These are phyloP conservation scores for Diachrysia chrysitis DNA, from an alignment of 2,888 invertebrate genomes.

Conservation along the genomic window DNA sequence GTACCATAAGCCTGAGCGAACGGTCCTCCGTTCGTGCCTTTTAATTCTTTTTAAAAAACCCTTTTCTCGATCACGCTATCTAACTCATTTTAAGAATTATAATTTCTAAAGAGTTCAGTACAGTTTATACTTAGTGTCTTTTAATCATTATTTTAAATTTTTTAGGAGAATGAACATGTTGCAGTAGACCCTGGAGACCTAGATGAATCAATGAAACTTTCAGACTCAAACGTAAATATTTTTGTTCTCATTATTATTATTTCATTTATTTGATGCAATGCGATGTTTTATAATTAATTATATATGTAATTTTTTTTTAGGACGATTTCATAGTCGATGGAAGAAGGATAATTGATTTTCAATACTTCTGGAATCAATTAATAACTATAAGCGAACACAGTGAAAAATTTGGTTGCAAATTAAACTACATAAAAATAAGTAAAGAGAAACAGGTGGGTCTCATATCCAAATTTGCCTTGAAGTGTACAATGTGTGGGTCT, in stretches of 20 bases:
- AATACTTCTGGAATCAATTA: constrained; percentile 15
- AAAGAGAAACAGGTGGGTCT: constrained; percentile 18
- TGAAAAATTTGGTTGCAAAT: constrained; percentile 15
- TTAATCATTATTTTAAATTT: no score
- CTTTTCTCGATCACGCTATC: no score
- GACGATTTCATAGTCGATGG: constrained; percentile 13
- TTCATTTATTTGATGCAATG: background rate
- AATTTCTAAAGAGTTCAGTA: no score
- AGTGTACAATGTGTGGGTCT: constrained; percentile 27
- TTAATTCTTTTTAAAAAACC: no score
- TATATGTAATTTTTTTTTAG: constrained; percentile 7
- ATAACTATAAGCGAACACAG: constrained; percentile 15
- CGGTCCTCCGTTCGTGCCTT: no score
- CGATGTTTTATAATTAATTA: background rate
- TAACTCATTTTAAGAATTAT: no score
- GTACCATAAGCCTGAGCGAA: no score
- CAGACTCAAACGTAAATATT: background rate
- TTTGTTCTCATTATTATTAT: background rate
- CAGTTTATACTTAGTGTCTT: no score
- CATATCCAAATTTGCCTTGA: constrained; percentile 20
- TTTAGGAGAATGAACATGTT: no score
- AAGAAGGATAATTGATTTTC: constrained; percentile 15
- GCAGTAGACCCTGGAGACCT: background rate
- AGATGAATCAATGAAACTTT: background rate
- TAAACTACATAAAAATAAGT: constrained; percentile 10